Percentiles rank a stretch among this genome's conserved stretches.
Conservation (phyloP, 2,797 vertebrate species). For the Sebastes matsubarae region DNA sequence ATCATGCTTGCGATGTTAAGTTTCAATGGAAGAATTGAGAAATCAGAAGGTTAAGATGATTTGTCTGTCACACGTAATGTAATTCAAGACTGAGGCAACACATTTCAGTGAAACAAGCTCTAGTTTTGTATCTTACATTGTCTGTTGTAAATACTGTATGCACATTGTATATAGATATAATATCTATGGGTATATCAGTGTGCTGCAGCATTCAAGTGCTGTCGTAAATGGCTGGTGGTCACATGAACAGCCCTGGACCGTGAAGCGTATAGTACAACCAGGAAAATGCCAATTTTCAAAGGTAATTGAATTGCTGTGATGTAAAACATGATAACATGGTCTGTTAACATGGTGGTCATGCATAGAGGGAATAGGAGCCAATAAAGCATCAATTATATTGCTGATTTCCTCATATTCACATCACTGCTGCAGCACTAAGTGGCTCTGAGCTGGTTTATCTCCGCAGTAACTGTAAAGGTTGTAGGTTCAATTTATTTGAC, state of each 20-base stretch:
- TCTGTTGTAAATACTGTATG: not conserved
- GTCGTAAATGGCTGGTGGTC: not conserved
- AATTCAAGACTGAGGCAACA: not conserved
- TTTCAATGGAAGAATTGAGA: no score
- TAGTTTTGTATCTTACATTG: not conserved
- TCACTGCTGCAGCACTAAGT: not conserved
- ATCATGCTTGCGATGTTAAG: no score
- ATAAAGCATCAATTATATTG: not conserved
- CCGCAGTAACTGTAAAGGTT: not conserved
- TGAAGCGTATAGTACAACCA: not conserved
- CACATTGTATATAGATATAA: not conserved
- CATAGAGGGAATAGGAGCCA: not conserved
- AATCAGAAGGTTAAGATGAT: no score
- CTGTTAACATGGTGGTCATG: conserved; percentile 2
- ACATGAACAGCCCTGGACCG: not conserved
- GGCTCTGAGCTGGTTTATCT: not conserved
- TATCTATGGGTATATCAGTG: not conserved
- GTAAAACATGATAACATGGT: conserved; percentile 26
- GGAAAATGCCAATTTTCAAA: not conserved
- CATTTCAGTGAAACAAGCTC: not conserved
- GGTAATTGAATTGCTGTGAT: conserved; percentile 25
- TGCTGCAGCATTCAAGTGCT: not conserved
- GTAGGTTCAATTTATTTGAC: not conserved
- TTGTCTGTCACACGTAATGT: not conserved
- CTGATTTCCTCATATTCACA: not conserved